These are phyloP conservation scores for Pimephales promelas DNA, from an alignment of 2,113 vertebrate species.

Conservation along the genomic window DNA sequence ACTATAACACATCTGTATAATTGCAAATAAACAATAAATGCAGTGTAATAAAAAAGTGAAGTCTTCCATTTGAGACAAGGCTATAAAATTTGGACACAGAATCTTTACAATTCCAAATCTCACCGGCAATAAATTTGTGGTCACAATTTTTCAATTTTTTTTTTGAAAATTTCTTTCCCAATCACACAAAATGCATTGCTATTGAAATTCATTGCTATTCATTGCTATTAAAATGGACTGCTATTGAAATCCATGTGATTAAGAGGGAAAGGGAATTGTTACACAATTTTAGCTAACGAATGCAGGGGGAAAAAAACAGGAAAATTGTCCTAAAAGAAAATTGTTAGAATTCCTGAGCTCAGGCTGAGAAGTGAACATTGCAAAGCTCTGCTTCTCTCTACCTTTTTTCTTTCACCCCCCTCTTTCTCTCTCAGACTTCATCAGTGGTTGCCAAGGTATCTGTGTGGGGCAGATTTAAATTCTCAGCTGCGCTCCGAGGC, in stretches of 20 bases:
- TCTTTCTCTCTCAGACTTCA: constrained; percentile 37
- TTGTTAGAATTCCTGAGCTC: constrained; percentile 36
- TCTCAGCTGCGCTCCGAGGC: constrained; percentile 46
- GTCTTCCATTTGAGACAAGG: too few relatives aligned
- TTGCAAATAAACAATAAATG: not conserved
- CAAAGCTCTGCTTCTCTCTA: not conserved
- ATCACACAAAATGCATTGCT: too few relatives aligned
- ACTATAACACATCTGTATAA: not conserved
- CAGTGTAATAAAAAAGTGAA: too few relatives aligned
- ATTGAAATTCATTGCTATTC: too few relatives aligned
- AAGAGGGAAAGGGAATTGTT: not conserved
- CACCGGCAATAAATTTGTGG: not conserved
- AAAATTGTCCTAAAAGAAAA: constrained; percentile 21
- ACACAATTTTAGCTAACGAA: not conserved
- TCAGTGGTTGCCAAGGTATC: constrained; percentile 57
- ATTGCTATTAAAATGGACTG: too few relatives aligned
- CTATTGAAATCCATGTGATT: not conserved
- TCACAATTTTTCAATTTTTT: not conserved
- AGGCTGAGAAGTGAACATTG: constrained; percentile 25
- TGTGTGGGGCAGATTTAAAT: constrained; percentile 59
- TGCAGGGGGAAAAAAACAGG: not conserved
- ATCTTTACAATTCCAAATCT: not conserved
- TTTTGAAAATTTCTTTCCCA: too few relatives aligned
- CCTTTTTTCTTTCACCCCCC: not conserved
- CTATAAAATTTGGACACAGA: too few relatives aligned